phyloP scores from a whole-genome alignment of 1,140 invertebrate genomes.

The Pogonognathellus flavescens region DNA sequence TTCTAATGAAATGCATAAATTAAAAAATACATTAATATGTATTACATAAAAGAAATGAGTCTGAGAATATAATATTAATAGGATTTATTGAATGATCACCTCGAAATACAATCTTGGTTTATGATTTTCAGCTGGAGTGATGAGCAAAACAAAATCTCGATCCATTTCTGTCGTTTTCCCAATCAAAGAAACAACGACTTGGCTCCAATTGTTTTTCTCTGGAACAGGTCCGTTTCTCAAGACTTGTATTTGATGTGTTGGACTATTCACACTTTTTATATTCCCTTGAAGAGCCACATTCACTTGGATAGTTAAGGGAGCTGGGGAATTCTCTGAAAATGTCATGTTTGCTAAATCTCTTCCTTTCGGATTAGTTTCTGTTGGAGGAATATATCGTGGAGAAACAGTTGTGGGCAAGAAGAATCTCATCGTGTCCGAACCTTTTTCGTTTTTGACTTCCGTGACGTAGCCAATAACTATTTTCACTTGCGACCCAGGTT shows the following conservation, averaged over 20 bases:
- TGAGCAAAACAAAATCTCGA: constrained; percentile 66
- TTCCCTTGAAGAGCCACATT: constrained; percentile 46
- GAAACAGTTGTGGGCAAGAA: constrained; percentile 69
- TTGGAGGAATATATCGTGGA: constrained; percentile 65
- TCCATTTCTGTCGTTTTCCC: constrained; percentile 66
- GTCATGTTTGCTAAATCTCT: constrained; percentile 60
- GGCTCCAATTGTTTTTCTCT: constrained; percentile 54
- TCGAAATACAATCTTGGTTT: constrained; percentile 63
- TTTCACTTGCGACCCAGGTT: constrained; percentile 69
- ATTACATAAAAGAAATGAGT: too few species aligned
- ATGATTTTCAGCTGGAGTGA: constrained; percentile 59
- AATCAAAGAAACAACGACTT: constrained; percentile 53
- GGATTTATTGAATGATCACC: too few species aligned
- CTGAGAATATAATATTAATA: too few species aligned
- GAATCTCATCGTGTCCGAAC: constrained; percentile 69
- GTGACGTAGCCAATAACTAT: constrained; percentile 73
- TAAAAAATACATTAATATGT: background rate
- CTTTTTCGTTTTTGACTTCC: constrained; percentile 71
- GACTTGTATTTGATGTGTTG: constrained; percentile 28
- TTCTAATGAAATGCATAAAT: background rate
- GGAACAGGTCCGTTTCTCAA: constrained; percentile 26
- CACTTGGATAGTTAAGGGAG: constrained; percentile 52
- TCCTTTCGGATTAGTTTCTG: constrained; percentile 55
- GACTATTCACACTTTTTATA: constrained; percentile 52
- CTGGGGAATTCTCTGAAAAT: constrained; percentile 53